These are phyloP conservation scores for Phytoseiulus persimilis DNA, from an alignment of 2,888 invertebrate species.

Conservation along the genomic window DNA sequence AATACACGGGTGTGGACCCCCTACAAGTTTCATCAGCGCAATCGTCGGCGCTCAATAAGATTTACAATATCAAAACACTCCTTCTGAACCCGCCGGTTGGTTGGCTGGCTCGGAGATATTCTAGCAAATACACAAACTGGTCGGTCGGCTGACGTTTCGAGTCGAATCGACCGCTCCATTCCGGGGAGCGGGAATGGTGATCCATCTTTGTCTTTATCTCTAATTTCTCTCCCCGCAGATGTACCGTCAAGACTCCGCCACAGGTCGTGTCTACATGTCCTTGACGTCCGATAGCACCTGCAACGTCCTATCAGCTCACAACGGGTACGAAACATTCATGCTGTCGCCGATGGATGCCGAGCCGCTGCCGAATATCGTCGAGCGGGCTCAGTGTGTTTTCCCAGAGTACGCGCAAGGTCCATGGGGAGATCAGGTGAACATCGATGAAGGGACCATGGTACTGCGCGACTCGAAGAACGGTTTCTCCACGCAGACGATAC, in stretches of 20 bases:
- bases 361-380: constrained; percentile 44
- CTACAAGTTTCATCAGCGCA: not conserved
- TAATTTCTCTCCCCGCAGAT: constrained; percentile 50
- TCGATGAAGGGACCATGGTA: constrained; percentile 52
- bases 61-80: not conserved
- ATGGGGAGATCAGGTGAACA: constrained; percentile 57
- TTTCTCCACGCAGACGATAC: constrained; percentile 56
- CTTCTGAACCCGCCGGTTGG: not conserved
- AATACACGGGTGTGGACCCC: not conserved
- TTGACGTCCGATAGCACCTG: constrained; percentile 62
- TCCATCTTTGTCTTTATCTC: constrained; percentile 26
- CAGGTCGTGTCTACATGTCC: constrained; percentile 57
- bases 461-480: constrained; percentile 54
- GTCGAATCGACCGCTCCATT: not conserved
- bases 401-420: constrained; percentile 60
- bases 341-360: constrained; percentile 51
- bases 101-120: not conserved
- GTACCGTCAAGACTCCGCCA: constrained; percentile 54
- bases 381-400: constrained; percentile 52
- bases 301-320: constrained; percentile 55
- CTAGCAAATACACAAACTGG: not conserved
- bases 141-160: not conserved
- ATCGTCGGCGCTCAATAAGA: not conserved
- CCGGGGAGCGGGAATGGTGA: not conserved
- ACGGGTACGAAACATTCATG: constrained; percentile 57